A percentile compares a stretch with the other conserved stretches of the same genome.
Conservation (phyloP, 2,888 invertebrate species). For the Caenorhabditis auriculariae region DNA sequence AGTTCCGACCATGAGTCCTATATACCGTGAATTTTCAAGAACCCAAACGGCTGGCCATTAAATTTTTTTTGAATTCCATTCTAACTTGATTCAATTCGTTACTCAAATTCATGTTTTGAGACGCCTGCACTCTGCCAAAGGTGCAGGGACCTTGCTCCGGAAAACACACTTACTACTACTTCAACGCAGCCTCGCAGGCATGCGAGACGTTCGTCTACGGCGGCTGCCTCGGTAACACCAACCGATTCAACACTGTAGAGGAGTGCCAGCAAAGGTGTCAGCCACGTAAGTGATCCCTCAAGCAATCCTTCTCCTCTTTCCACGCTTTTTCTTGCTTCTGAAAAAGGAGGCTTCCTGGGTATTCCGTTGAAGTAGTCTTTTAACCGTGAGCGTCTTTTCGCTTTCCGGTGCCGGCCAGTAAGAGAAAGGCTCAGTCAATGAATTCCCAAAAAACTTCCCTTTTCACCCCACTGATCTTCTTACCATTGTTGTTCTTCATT, state of each 20-base stretch:
- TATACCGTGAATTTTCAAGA: too few species aligned
- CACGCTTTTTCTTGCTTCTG: neutral
- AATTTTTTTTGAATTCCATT: too few species aligned
- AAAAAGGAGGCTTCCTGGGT: neutral
- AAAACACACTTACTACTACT: conserved; percentile 54
- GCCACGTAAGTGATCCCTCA: conserved; percentile 52
- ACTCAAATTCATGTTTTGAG: conserved; percentile 38
- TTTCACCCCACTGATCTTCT: conserved; percentile 1
- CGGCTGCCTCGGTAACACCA: conserved; percentile 51
- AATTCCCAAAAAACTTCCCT: too few species aligned
- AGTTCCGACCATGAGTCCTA: too few species aligned
- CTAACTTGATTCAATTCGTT: too few species aligned
- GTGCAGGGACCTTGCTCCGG: conserved; percentile 60
- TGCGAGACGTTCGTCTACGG: conserved; percentile 49
- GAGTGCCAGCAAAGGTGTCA: conserved; percentile 46
- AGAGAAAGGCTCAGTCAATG: too few species aligned
- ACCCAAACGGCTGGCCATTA: too few species aligned
- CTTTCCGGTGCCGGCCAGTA: too few species aligned
- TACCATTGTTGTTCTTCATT: neutral
- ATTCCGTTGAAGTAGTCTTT: neutral
- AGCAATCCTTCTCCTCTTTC: neutral
- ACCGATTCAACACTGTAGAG: conserved; percentile 42
- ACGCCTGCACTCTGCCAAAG: conserved; percentile 54
- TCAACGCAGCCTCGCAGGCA: conserved; percentile 42
- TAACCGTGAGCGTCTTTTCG: too few species aligned